These are phyloP conservation scores for Tenualosa ilisha DNA, from an alignment of 2,797 vertebrate genomes.

Conservation along the genomic window DNA sequence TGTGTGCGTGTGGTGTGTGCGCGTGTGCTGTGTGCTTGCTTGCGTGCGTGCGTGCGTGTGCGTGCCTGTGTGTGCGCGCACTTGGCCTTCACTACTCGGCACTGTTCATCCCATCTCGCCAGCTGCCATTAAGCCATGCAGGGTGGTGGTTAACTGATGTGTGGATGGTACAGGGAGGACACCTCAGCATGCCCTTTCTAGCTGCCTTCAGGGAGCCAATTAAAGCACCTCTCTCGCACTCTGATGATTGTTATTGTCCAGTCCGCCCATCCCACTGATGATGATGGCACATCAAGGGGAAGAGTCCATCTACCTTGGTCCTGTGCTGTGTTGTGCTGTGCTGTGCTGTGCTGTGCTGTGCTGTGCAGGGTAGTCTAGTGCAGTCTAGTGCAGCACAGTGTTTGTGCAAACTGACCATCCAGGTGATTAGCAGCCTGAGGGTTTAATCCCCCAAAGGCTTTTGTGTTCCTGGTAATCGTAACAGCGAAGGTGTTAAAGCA, in stretches of 20 bases:
- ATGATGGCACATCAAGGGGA: conserved; percentile 26
- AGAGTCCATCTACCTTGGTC: not conserved
- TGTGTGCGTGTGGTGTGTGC: not conserved
- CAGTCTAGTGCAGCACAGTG: not conserved
- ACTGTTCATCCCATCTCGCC: not conserved
- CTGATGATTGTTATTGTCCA: conserved; percentile 43
- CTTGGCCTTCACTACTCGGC: not conserved
- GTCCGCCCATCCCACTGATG: conserved; percentile 27
- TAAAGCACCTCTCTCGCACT: conserved; percentile 27
- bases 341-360: not conserved
- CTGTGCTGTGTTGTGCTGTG: not conserved
- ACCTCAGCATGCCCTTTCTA: conserved; percentile 33
- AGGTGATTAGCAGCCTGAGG: conserved; percentile 1
- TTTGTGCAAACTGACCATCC: not conserved
- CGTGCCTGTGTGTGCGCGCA: not conserved
- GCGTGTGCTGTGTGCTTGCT: not conserved
- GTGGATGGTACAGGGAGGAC: conserved; percentile 25
- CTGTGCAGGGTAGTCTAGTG: not conserved
- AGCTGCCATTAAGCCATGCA: not conserved
- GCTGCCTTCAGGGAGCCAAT: conserved; percentile 32
- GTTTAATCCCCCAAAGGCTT: not conserved
- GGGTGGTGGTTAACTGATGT: conserved; percentile 3
- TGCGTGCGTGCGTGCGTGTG: not conserved
- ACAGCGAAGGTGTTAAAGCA: not conserved
- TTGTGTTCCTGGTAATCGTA: not conserved